Conservation (phyloP, 2,888 invertebrate species). For the Drosophila meridiana region DNA sequence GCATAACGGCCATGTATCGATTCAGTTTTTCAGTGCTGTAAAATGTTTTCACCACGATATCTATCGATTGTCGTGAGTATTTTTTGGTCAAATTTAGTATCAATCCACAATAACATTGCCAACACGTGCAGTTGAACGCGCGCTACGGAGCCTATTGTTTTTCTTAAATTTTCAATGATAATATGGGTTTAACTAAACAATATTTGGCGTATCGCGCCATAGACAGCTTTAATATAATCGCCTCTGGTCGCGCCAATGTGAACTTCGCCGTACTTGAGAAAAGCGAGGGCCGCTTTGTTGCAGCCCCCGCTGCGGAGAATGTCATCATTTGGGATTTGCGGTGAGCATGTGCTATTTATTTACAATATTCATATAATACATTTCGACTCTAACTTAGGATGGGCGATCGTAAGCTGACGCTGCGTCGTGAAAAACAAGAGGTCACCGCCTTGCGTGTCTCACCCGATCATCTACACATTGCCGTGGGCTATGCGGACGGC, state of each 20-base stretch:
- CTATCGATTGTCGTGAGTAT: constrained; percentile 35
- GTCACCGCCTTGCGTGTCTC: constrained; percentile 92
- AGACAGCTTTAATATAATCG: constrained; percentile 95
- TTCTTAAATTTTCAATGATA: constrained; percentile 51
- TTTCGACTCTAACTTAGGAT: constrained; percentile 67
- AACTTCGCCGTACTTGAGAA: constrained; percentile 91
- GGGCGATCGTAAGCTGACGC: constrained; percentile 89
- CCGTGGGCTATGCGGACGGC: constrained; percentile 97
- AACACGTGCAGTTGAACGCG: constrained; percentile 65
- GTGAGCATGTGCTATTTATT: constrained; percentile 85
- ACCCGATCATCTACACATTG: constrained; percentile 91
- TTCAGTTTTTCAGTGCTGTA: constrained; percentile 16
- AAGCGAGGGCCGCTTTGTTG: constrained; percentile 93
- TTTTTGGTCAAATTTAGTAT: constrained; percentile 29
- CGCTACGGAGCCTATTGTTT: constrained; percentile 24
- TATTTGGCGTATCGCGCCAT: constrained; percentile 94
- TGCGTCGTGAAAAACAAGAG: constrained; percentile 92
- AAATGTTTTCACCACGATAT: background rate
- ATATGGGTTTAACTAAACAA: constrained; percentile 96
- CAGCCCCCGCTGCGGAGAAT: constrained; percentile 97
- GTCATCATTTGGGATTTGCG: constrained; percentile 97
- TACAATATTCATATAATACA: background rate
- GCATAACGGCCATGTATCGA: constrained; percentile 48
- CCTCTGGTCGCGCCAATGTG: constrained; percentile 92
- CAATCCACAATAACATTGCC: constrained; percentile 33